Conservation (phyloP, 2,797 vertebrate species). For the Sebastiscus albofasciatus region DNA sequence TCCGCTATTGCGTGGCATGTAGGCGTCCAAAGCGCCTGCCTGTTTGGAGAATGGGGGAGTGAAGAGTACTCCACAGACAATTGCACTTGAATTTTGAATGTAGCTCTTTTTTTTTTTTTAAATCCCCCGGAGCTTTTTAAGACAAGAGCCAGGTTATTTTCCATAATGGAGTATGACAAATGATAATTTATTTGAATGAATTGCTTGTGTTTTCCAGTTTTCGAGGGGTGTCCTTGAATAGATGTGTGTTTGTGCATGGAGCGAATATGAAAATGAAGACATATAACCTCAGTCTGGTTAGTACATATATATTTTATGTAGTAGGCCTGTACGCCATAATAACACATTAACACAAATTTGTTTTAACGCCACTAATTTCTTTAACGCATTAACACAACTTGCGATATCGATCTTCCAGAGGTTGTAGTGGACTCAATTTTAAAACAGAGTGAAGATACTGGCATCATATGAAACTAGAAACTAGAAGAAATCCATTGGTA, state of each 20-base stretch:
- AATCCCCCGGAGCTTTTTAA: conserved; percentile 46
- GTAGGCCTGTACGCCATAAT: too few relatives aligned
- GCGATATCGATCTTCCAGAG: too few relatives aligned
- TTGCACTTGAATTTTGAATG: conserved; percentile 76
- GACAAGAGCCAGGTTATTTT: conserved; percentile 69
- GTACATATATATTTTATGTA: not conserved
- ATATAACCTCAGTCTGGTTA: not conserved
- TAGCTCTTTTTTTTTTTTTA: conserved; percentile 15
- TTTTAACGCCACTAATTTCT: too few relatives aligned
- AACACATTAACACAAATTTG: too few relatives aligned
- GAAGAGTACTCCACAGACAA: conserved; percentile 75
- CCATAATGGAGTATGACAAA: conserved; percentile 57
- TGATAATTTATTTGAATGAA: conserved; percentile 71
- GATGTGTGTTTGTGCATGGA: not conserved
- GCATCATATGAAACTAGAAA: too few relatives aligned
- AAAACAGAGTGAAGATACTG: too few relatives aligned
- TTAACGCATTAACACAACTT: too few relatives aligned
- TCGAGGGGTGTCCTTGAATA: conserved; percentile 24
- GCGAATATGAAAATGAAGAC: conserved; percentile 12
- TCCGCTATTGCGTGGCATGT: conserved; percentile 67
- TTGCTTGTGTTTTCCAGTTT: conserved; percentile 37
- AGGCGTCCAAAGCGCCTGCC: conserved; percentile 70
- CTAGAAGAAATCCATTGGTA: too few relatives aligned
- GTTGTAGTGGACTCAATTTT: too few relatives aligned
- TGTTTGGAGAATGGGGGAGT: conserved; percentile 73